phyloP scores from a whole-genome alignment of 2,888 invertebrate genomes.

The Cephus pygmeus region DNA sequence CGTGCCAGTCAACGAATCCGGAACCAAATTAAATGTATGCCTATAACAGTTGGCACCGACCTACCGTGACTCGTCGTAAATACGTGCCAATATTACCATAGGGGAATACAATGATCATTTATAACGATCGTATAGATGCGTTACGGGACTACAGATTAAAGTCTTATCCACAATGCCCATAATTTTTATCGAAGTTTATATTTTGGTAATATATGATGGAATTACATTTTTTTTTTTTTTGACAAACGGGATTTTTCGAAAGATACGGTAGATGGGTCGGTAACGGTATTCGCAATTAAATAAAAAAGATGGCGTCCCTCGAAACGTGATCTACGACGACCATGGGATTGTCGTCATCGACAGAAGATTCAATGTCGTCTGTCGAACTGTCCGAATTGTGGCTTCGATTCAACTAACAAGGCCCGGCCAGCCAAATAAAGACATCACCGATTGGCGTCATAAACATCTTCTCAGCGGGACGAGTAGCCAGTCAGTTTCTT shows the following conservation, averaged over 20 bases:
- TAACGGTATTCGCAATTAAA: neutral
- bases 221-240: neutral
- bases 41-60: neutral
- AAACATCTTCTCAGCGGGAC: constrained; percentile 29
- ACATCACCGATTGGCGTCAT: constrained; percentile 33
- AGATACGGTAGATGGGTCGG: neutral
- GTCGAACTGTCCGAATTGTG: neutral
- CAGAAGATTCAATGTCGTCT: neutral
- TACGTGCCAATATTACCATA: neutral
- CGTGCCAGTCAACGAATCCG: constrained; percentile 20
- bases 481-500: constrained; percentile 33
- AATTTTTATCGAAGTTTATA: neutral
- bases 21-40: constrained; percentile 25
- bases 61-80: neutral
- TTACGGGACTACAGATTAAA: neutral
- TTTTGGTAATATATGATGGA: neutral
- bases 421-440: constrained; percentile 33
- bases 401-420: constrained; percentile 12
- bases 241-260: neutral
- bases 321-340: neutral
- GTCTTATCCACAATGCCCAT: neutral
- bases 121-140: neutral
- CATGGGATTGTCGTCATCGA: neutral
- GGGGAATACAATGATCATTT: neutral
- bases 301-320: neutral